Evolutionary conservation across 2,113 vertebrate species (phyloP).

Genomic region (Centropus bengalensis): DNA sequence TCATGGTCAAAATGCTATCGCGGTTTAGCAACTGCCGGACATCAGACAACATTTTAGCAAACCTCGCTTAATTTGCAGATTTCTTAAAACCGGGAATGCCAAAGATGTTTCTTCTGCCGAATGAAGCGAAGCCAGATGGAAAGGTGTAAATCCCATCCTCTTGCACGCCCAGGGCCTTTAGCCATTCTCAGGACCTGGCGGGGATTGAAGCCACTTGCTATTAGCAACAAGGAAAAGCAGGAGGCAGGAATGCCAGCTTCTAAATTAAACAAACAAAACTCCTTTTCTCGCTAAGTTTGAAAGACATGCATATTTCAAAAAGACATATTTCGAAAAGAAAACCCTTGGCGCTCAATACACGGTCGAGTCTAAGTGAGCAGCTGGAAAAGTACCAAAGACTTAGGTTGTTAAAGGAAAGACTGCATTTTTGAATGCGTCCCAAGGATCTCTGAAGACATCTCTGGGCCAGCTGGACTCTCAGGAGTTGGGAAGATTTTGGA

Average conservation of each 20-base stretch:
- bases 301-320: not conserved
- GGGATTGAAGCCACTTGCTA: not conserved
- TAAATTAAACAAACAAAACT: constrained; percentile 38
- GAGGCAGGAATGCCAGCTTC: constrained; percentile 24
- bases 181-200: not conserved
- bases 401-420: not conserved
- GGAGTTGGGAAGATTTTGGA: not conserved
- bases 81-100: not conserved
- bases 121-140: not conserved
- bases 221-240: not conserved
- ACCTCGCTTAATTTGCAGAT: not conserved
- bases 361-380: not conserved
- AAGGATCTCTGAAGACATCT: not conserved
- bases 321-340: too few species aligned
- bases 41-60: not conserved
- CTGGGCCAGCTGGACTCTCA: not conserved
- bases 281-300: not conserved
- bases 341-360: not conserved
- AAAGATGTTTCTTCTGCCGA: constrained; percentile 3
- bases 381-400: not conserved
- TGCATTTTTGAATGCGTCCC: not conserved
- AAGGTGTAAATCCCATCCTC: constrained; percentile 46
- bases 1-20: not conserved
- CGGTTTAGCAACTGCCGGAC: not conserved
- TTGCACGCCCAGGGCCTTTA: not conserved